Conservation (phyloP, 2,113 vertebrate genomes). For the Thunnus maccoyii region DNA sequence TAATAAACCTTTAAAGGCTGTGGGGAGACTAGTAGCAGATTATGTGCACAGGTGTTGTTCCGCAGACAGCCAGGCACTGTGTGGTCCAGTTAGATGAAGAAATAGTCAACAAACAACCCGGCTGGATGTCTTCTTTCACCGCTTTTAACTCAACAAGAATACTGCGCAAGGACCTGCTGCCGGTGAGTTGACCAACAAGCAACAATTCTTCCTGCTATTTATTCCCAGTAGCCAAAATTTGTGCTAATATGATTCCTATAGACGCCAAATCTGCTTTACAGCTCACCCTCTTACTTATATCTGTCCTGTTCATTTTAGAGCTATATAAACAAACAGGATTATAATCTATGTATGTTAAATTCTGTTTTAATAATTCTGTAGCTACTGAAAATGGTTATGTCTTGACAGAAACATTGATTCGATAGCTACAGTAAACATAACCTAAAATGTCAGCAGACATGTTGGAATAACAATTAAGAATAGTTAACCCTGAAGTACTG, state of each 20-base stretch:
- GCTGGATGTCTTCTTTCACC: not conserved
- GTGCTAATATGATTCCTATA: not conserved
- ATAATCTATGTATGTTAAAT: not conserved
- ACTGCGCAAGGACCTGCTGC: slow-evolving; percentile 8
- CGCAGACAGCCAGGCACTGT: slow-evolving; percentile 13
- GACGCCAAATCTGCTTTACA: not conserved
- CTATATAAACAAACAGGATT: slow-evolving; percentile 16
- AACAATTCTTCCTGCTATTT: not conserved
- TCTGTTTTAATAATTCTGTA: not conserved
- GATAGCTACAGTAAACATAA: not conserved
- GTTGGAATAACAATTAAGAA: not conserved
- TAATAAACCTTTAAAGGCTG: slow-evolving; percentile 70
- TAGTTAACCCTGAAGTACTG: not conserved
- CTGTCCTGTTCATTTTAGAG: not conserved
- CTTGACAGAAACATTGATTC: not conserved
- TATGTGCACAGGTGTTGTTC: slow-evolving; percentile 70
- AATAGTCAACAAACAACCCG: not conserved
- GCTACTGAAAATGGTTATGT: not conserved
- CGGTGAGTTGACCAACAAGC: slow-evolving; percentile 61
- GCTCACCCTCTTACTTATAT: not conserved
- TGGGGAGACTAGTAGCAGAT: slow-evolving; percentile 66
- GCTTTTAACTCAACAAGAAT: not conserved
- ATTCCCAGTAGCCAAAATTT: not conserved
- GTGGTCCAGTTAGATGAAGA: slow-evolving; percentile 26
- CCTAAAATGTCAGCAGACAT: not conserved